Conservation (phyloP, 2,888 invertebrate genomes). For the Cheilosia soror region DNA sequence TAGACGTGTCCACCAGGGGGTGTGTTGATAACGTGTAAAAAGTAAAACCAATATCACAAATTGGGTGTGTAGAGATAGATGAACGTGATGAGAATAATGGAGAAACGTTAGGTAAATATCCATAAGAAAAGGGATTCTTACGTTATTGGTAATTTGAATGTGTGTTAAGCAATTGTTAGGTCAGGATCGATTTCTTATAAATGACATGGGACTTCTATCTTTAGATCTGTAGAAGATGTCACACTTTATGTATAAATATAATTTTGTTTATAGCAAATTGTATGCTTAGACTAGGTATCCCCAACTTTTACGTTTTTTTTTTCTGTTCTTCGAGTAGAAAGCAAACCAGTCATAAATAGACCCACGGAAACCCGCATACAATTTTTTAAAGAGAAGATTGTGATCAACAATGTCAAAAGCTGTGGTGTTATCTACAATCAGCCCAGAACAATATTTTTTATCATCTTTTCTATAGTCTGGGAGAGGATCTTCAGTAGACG, state of each 20-base stretch:
- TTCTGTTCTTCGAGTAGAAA: too few species aligned
- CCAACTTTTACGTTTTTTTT: too few species aligned
- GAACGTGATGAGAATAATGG: slow-evolving; percentile 75
- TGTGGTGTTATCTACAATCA: too few species aligned
- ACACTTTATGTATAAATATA: not conserved
- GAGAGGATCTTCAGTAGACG: too few species aligned
- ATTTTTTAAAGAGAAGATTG: too few species aligned
- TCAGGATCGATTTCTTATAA: slow-evolving; percentile 41
- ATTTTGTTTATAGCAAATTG: too few species aligned
- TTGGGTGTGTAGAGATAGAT: slow-evolving; percentile 69
- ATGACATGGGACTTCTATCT: slow-evolving; percentile 23
- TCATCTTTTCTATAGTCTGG: too few species aligned
- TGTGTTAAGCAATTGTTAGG: slow-evolving; percentile 32
- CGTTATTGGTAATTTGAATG: slow-evolving; percentile 28
- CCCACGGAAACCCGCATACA: too few species aligned
- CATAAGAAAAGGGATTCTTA: slow-evolving; percentile 29
- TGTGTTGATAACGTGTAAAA: slow-evolving; percentile 4
- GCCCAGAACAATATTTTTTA: too few species aligned
- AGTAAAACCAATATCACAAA: slow-evolving; percentile 74
- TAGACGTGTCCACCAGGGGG: slow-evolving; percentile 30
- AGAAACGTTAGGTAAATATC: slow-evolving; percentile 49
- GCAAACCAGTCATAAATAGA: too few species aligned
- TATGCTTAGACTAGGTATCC: too few species aligned
- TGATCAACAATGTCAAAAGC: too few species aligned
- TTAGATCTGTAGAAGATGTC: not conserved